A percentile compares a stretch with the other conserved stretches of the same genome.
Conservation (phyloP, 2,888 invertebrate genomes). For the Camptogramma bilineatum region DNA sequence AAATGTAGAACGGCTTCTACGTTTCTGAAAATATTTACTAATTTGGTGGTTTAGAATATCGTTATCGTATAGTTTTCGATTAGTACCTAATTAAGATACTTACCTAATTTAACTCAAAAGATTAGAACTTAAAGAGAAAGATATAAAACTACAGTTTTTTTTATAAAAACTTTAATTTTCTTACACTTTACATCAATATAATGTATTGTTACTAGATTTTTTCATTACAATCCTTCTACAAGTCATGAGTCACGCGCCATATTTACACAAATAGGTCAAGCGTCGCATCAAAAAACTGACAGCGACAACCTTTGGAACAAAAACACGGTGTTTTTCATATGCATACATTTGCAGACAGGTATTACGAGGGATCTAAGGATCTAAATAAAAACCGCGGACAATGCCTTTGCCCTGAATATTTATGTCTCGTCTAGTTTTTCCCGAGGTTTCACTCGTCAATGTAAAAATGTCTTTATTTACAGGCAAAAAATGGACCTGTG, state of each 20-base stretch:
- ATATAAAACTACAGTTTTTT: too few relatives aligned
- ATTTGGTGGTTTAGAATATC: too few relatives aligned
- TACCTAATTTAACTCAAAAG: too few relatives aligned
- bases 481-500: background rate
- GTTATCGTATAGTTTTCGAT: too few relatives aligned
- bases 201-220: background rate
- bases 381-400: conserved; percentile 58
- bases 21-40: too few relatives aligned
- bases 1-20: too few relatives aligned
- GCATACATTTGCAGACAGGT: conserved; percentile 57
- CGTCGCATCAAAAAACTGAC: conserved; percentile 29
- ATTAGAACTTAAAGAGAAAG: too few relatives aligned
- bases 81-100: too few relatives aligned
- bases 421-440: conserved; percentile 32
- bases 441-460: conserved; percentile 8
- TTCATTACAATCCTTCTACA: background rate
- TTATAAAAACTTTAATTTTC: too few relatives aligned
- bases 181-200: background rate
- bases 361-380: conserved; percentile 53
- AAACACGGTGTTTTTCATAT: conserved; percentile 47
- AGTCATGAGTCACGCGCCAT: background rate
- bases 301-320: conserved; percentile 33
- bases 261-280: conserved; percentile 17
- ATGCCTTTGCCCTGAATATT: conserved; percentile 46
- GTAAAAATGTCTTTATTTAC: background rate